Conservation (phyloP, 2,797 vertebrate species). For the Stomatorhinus walkeri region DNA sequence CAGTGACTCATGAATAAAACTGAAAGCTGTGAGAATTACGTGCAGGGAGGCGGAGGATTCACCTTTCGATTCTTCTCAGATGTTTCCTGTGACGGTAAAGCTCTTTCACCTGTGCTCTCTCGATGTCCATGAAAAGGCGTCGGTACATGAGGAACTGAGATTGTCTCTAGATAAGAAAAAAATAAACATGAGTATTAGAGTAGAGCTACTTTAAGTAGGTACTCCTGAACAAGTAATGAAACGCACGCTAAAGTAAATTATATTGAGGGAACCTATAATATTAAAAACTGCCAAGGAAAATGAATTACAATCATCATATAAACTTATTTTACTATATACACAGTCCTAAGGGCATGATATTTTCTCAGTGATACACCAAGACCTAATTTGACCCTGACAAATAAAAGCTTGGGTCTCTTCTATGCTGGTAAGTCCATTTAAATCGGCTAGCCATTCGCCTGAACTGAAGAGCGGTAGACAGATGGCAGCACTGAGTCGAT, state of each 20-base stretch:
- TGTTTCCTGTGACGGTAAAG: slow-evolving; percentile 64
- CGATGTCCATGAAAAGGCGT: slow-evolving; percentile 71
- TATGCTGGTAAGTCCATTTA: neutral
- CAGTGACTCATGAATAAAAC: neutral
- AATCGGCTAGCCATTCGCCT: neutral
- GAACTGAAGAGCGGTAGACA: neutral
- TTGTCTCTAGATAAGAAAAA: slow-evolving; percentile 58
- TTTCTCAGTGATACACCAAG: neutral
- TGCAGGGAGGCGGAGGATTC: neutral
- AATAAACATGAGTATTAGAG: neutral
- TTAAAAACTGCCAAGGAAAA: neutral
- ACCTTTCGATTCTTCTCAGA: slow-evolving; percentile 67
- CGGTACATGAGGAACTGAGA: slow-evolving; percentile 69
- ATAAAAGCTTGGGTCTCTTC: neutral
- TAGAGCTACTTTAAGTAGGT: neutral
- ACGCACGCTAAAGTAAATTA: neutral
- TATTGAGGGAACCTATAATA: neutral
- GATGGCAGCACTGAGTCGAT: slow-evolving; percentile 1
- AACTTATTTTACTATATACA: neutral
- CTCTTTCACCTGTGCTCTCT: slow-evolving; percentile 76
- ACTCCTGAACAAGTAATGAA: neutral
- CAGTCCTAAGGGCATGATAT: neutral
- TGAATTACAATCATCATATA: neutral
- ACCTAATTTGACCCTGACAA: neutral
- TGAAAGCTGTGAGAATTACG: slow-evolving; percentile 14